Evolutionary conservation across 2,113 vertebrate genomes (phyloP).

Genomic region (Corapipo altera): DNA sequence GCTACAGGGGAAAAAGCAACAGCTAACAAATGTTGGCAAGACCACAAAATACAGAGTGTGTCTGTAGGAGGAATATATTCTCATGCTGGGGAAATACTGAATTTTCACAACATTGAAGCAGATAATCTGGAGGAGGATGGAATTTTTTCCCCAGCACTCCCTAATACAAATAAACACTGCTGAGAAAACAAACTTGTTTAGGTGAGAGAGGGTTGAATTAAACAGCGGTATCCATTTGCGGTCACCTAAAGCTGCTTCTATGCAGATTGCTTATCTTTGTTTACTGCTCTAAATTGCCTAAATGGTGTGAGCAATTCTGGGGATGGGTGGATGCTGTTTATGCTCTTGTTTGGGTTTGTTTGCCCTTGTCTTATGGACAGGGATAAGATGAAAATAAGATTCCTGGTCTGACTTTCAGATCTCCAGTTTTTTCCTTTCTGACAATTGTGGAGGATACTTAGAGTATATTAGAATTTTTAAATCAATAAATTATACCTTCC

Average conservation of each 20-base stretch:
- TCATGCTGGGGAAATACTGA: slow-evolving; percentile 52
- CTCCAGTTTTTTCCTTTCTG: background rate
- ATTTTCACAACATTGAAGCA: slow-evolving; percentile 55
- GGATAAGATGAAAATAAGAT: background rate
- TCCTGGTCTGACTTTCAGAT: background rate
- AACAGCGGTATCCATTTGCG: slow-evolving; percentile 53
- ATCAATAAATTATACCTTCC: background rate
- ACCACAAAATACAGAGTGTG: slow-evolving; percentile 7
- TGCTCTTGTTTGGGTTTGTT: slow-evolving; percentile 41
- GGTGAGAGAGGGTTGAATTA: slow-evolving; percentile 52
- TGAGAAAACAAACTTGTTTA: slow-evolving; percentile 67
- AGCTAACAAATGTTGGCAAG: background rate
- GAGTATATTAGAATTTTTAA: background rate
- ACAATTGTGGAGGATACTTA: background rate
- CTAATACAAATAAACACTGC: slow-evolving; percentile 42
- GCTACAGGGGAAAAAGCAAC: background rate
- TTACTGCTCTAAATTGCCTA: slow-evolving; percentile 57
- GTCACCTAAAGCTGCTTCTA: slow-evolving; percentile 55
- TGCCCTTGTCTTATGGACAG: slow-evolving; percentile 3
- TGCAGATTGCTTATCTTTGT: slow-evolving; percentile 62
- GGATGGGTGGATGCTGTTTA: slow-evolving; percentile 46
- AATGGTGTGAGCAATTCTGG: slow-evolving; percentile 50
- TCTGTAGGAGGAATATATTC: slow-evolving; percentile 61
- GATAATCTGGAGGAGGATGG: slow-evolving; percentile 48
- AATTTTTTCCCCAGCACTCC: slow-evolving; percentile 46